phyloP scores from a whole-genome alignment of 1,140 invertebrate genomes.

The Pseudomyrmex flavicornis region DNA sequence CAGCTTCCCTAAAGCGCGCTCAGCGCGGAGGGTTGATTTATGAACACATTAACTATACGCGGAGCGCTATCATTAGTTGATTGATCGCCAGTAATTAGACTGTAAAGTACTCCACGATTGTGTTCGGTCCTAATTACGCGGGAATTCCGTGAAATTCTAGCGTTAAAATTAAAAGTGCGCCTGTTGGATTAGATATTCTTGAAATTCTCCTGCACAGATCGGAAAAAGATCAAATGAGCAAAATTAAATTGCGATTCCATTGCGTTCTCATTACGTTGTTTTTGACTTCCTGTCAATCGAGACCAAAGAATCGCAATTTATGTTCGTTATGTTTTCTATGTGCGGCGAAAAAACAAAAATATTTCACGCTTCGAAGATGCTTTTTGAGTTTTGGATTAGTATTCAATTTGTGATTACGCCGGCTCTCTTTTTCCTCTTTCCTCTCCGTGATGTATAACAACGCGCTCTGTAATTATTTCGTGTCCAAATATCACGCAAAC shows the following conservation, averaged over 20 bases:
- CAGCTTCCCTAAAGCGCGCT: constrained; percentile 8
- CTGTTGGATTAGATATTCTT: constrained; percentile 1
- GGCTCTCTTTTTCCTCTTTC: too few relatives aligned
- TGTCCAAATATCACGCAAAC: constrained; percentile 32
- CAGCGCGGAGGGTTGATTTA: constrained; percentile 37
- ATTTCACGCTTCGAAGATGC: neutral
- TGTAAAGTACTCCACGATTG: constrained; percentile 28
- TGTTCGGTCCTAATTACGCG: constrained; percentile 34
- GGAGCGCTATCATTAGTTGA: constrained; percentile 45
- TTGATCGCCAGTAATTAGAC: constrained; percentile 55
- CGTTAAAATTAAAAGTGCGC: neutral
- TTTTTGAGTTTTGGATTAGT: too few relatives aligned
- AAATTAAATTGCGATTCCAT: neutral
- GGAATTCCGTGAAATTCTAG: constrained; percentile 10
- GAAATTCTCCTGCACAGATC: neutral
- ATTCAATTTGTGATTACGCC: neutral
- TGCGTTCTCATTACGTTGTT: too few relatives aligned
- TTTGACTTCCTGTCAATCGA: neutral
- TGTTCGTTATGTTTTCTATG: neutral
- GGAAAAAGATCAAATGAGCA: neutral
- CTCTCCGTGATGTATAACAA: neutral
- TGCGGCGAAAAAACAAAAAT: too few relatives aligned
- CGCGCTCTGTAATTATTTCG: neutral
- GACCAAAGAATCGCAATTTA: neutral
- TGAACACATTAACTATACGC: constrained; percentile 47